Percentiles rank a stretch among this genome's conserved stretches.
These are phyloP conservation scores for Oreocharis arfaki DNA, from an alignment of 2,113 vertebrate genomes.

Conservation along the genomic window DNA sequence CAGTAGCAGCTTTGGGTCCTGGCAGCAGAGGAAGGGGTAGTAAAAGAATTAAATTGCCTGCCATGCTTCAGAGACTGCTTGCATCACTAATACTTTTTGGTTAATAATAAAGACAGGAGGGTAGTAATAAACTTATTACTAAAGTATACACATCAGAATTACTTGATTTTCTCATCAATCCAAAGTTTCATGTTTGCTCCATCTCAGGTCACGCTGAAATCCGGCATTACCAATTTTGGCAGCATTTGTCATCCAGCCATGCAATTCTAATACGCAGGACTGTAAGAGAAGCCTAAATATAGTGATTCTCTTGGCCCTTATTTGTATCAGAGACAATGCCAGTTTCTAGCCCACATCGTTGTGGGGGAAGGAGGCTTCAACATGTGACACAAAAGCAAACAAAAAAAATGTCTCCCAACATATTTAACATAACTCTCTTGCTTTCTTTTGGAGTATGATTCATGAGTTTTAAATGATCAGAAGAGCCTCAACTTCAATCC, in stretches of 20 bases:
- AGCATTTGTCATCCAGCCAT: not conserved
- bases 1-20: not conserved
- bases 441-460: slow-evolving; percentile 19
- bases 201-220: not conserved
- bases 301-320: not conserved
- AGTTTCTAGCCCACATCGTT: not conserved
- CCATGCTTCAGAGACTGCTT: not conserved
- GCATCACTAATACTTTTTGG: not conserved
- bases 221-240: not conserved
- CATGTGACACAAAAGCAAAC: slow-evolving; percentile 14
- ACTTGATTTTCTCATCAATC: not conserved
- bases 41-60: not conserved
- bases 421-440: not conserved
- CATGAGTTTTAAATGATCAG: not conserved
- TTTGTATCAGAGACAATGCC: slow-evolving; percentile 10
- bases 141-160: not conserved
- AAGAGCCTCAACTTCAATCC: not conserved
- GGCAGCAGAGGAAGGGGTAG: not conserved
- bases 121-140: not conserved
- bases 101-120: not conserved
- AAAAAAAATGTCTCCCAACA: not conserved
- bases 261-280: not conserved
- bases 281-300: not conserved
- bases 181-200: not conserved
- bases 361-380: slow-evolving; percentile 17